These are phyloP conservation scores for Harpagoxenus sublaevis DNA, from an alignment of 2,888 invertebrate genomes.

Conservation along the genomic window DNA sequence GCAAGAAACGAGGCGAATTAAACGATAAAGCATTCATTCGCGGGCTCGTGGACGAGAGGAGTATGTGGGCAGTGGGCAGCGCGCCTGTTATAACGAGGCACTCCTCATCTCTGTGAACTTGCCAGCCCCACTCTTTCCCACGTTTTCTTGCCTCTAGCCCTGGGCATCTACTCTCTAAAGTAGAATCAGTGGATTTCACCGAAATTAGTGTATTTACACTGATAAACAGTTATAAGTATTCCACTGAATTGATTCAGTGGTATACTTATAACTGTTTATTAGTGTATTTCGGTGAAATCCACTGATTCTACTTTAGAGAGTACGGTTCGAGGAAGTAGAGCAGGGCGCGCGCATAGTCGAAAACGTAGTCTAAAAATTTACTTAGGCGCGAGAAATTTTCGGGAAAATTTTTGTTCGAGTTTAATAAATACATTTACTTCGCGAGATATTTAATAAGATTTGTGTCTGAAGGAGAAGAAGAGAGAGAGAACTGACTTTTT, in stretches of 20 bases:
- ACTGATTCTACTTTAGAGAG: too few species aligned
- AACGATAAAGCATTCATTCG: constrained; percentile 82
- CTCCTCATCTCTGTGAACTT: constrained; percentile 81
- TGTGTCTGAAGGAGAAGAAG: background rate
- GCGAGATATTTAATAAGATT: constrained; percentile 1
- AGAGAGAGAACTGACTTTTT: too few species aligned
- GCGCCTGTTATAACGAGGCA: constrained; percentile 80
- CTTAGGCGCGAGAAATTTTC: background rate
- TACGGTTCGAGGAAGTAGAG: constrained; percentile 13
- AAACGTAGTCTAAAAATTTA: background rate
- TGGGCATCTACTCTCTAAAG: background rate
- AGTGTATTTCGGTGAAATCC: too few species aligned
- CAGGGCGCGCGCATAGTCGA: constrained; percentile 61
- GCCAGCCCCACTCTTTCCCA: constrained; percentile 80
- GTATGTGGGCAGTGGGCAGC: constrained; percentile 77
- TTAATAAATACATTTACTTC: background rate
- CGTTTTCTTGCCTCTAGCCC: constrained; percentile 75
- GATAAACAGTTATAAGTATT: too few species aligned
- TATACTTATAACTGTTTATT: too few species aligned
- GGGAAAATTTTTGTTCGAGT: background rate
- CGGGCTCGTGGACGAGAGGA: constrained; percentile 54
- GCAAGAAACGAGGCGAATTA: constrained; percentile 81
- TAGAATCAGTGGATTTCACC: too few species aligned
- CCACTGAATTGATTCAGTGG: too few species aligned
- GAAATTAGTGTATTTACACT: too few species aligned